phyloP scores from a whole-genome alignment of 2,797 vertebrate species.

The Leptatherina wallacei region DNA sequence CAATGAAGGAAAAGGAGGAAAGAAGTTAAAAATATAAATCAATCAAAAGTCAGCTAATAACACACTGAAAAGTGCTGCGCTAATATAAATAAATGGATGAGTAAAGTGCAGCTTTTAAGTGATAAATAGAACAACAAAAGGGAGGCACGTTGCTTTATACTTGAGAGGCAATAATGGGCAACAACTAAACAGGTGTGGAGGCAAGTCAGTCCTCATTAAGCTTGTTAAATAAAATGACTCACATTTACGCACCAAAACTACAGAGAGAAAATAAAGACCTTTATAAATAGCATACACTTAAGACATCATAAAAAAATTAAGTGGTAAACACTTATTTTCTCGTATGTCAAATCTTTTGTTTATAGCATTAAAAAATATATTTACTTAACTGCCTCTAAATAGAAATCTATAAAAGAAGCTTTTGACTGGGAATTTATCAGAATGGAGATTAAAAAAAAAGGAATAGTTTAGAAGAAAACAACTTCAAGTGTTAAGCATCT shows the following conservation, averaged over 20 bases:
- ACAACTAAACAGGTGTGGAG: constrained; percentile 29
- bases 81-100: neutral
- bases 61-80: neutral
- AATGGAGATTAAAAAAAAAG: neutral
- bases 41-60: neutral
- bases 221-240: constrained; percentile 15
- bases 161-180: constrained; percentile 12
- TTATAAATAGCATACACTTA: neutral
- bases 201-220: constrained; percentile 17
- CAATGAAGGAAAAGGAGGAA: neutral
- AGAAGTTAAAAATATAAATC: neutral
- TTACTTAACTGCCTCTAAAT: neutral
- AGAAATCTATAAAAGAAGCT: neutral
- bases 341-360: neutral
- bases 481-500: constrained; percentile 15
- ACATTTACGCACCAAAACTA: neutral
- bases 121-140: neutral
- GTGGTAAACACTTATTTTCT: neutral
- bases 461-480: constrained; percentile 8
- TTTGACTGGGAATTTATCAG: neutral
- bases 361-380: neutral
- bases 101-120: constrained; percentile 1
- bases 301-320: neutral
- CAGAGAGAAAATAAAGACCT: neutral
- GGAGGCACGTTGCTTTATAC: constrained; percentile 2